Evolutionary conservation across 2,888 invertebrate genomes (phyloP).

Genomic region (Arctia plantaginis): DNA sequence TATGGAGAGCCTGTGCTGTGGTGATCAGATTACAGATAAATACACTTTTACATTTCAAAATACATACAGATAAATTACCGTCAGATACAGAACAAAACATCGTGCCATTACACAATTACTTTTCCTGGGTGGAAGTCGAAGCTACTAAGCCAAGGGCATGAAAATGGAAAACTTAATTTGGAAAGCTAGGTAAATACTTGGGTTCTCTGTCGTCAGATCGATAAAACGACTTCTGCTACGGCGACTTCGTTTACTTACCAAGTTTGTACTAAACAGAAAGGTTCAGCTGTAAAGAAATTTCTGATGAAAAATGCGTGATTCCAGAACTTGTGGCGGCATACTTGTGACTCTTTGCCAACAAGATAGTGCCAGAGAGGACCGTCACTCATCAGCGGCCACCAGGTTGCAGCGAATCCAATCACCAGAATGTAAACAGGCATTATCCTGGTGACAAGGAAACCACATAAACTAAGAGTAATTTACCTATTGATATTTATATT

Average conservation of each 20-base stretch:
- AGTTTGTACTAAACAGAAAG: conserved; percentile 30
- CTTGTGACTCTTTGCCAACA: conserved; percentile 26
- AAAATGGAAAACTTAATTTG: too few relatives aligned
- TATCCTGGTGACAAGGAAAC: conserved; percentile 23
- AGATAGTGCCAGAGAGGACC: conserved; percentile 30
- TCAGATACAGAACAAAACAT: too few relatives aligned
- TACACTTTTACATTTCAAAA: too few relatives aligned
- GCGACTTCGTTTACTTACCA: conserved; percentile 27
- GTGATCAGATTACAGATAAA: fast-evolving
- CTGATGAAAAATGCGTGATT: conserved; percentile 35
- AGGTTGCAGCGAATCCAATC: conserved; percentile 36
- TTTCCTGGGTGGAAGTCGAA: too few relatives aligned
- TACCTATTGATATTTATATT: background rate
- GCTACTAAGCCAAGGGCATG: too few relatives aligned
- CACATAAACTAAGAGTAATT: background rate
- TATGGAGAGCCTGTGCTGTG: fast-evolving
- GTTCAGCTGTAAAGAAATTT: conserved; percentile 25
- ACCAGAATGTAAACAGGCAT: conserved; percentile 33
- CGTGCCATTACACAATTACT: too few relatives aligned
- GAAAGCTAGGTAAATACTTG: too few relatives aligned
- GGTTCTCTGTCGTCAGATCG: too few relatives aligned
- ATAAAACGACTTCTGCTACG: too few relatives aligned
- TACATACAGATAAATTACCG: too few relatives aligned
- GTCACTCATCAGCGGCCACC: conserved; percentile 30
- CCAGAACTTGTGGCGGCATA: conserved; percentile 29